These are phyloP conservation scores for Neomorphus geoffroyi DNA, from an alignment of 2,797 vertebrate genomes.

Conservation along the genomic window DNA sequence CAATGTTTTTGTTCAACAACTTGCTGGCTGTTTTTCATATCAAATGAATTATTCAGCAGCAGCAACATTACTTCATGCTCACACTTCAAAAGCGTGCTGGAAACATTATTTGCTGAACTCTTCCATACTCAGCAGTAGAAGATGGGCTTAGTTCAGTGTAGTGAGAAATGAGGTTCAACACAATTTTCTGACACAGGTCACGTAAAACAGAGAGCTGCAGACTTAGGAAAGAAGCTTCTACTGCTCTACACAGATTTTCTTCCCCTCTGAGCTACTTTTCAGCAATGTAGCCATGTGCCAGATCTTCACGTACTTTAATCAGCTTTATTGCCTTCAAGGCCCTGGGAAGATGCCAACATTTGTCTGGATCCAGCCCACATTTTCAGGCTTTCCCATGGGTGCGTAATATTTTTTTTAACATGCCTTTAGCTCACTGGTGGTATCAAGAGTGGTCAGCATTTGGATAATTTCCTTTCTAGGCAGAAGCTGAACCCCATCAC, in stretches of 20 bases:
- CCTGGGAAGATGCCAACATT: neutral
- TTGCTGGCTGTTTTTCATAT: neutral
- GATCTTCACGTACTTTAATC: neutral
- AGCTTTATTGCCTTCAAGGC: neutral
- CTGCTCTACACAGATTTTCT: neutral
- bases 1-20: conserved; percentile 42
- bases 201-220: neutral
- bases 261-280: neutral
- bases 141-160: neutral
- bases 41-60: conserved; percentile 66
- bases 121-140: neutral
- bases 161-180: neutral
- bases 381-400: neutral
- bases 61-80: conserved; percentile 16
- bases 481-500: neutral
- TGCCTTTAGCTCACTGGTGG: neutral
- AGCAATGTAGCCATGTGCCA: neutral
- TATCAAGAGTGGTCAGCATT: neutral
- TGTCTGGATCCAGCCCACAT: neutral
- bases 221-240: neutral
- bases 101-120: neutral
- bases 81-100: neutral
- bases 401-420: neutral
- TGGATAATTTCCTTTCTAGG: neutral
- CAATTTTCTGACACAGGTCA: neutral